Evolutionary conservation across 2,797 vertebrate genomes (phyloP), one percentile per base, ranked within the genome.

Genomic region (Crax fasciolata): DNA sequence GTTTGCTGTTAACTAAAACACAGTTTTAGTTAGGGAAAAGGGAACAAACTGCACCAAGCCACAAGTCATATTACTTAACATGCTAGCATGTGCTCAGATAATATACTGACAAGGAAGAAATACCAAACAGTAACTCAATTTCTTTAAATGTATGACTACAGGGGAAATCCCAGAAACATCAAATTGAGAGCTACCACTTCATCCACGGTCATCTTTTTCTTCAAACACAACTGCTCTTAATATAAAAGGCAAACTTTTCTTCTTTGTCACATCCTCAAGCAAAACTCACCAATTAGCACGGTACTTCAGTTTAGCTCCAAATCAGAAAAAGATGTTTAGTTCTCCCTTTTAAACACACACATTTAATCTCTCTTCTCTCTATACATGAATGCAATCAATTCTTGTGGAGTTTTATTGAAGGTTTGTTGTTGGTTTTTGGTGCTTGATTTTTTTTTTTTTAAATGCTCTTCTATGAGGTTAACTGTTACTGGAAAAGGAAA

Each of bases 1-100:
- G 19, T 59, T 91, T 86, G 66, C 32, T 76, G n/a, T 67, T 93
- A 89, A 88, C 57, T 43, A 57, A 80, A 67, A 88, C 44, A 62
- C 41, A n/a, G n/a, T n/a, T n/a, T n/a, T n/a, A n/a, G n/a, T n/a
- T n/a, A 84, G 27, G 28, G 65, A 73, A 75, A 86, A 77, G 18
- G 16, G 62, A 93, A 89, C 61, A 85, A 91, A 83, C 44, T 72
- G 57, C 52, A 83, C 39, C 48, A 82, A 87, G 38, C 23, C 41
- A 62, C n/a, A 43, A 10, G 63, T 57, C 28, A 65, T 10, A 38
- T 62, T 27, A 87, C 41, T 76, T 73, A 9, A 68, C 35, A 15
- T 15, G 46, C 16, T 21, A 18, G 44, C 6, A 16, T 30, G 11
- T 54, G 49, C 48, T 90, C 58, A 44, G 58, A 52, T 28, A 52